These are phyloP conservation scores for Tupaia tana DNA, from an alignment of 2,113 vertebrate species.

Conservation along the genomic window DNA sequence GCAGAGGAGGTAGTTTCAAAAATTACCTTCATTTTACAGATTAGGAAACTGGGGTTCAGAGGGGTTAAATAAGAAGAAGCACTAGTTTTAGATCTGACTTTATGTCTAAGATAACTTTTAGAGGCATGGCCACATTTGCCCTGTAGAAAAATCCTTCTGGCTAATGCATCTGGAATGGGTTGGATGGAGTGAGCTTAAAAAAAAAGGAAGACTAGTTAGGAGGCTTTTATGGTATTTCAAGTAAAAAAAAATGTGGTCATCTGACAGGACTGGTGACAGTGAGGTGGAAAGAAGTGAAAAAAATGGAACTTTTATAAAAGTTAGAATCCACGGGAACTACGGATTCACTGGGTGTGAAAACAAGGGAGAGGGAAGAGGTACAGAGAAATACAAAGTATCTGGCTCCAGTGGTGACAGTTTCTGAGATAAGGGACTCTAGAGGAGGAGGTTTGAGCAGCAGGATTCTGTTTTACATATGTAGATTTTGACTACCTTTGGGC, in stretches of 20 bases:
- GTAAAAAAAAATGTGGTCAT: neutral
- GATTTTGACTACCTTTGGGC: neutral
- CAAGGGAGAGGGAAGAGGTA: neutral
- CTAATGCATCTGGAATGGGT: neutral
- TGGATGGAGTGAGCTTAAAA: neutral
- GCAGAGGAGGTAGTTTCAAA: neutral
- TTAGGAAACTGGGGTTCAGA: neutral
- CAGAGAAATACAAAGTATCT: neutral
- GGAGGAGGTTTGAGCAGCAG: neutral
- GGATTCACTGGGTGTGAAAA: constrained; percentile 12
- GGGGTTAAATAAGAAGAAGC: constrained; percentile 2
- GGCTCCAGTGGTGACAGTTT: neutral
- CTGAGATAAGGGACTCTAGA: neutral
- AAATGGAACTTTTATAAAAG: neutral
- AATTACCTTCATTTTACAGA: neutral
- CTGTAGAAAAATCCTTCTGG: constrained; percentile 29
- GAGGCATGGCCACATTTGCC: neutral
- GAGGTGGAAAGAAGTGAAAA: constrained; percentile 18
- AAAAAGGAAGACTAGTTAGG: neutral
- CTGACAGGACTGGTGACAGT: neutral
- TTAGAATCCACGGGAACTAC: constrained; percentile 6
- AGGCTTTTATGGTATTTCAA: constrained; percentile 17
- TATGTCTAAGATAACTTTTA: constrained; percentile 23
- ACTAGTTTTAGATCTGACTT: neutral
- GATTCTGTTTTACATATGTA: neutral